Evolutionary conservation across 2,797 vertebrate genomes (phyloP).

Genomic region (Hyperoplus immaculatus): DNA sequence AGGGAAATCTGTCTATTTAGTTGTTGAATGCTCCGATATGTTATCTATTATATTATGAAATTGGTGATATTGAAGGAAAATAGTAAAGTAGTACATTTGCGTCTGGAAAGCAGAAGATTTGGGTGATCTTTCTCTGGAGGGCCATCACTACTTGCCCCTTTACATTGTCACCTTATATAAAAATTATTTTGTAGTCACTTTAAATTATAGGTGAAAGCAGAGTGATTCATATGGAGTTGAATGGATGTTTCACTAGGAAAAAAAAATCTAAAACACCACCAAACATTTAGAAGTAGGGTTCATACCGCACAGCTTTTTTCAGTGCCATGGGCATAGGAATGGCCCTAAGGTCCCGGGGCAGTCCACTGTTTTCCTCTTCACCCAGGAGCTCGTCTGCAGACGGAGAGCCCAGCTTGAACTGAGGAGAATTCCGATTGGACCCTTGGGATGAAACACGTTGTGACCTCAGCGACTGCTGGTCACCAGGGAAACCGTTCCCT

Average conservation of each 20-base stretch:
- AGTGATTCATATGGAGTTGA: neutral
- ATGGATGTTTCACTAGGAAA: neutral
- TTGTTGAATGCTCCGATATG: neutral
- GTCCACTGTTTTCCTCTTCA: constrained; percentile 27
- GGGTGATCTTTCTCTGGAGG: neutral
- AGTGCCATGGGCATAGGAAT: constrained; percentile 78
- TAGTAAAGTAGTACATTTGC: neutral
- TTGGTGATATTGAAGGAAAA: neutral
- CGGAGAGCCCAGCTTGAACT: constrained; percentile 65
- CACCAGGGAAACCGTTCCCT: constrained; percentile 42
- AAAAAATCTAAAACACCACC: neutral
- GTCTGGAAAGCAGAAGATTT: neutral
- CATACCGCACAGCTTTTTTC: constrained; percentile 83
- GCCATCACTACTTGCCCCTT: neutral
- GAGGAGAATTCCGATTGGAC: constrained; percentile 63
- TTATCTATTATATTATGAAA: neutral
- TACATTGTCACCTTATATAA: neutral
- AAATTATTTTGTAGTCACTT: neutral
- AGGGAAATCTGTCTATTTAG: neutral
- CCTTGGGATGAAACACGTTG: constrained; percentile 41
- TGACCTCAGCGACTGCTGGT: constrained; percentile 68
- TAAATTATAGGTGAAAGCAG: neutral
- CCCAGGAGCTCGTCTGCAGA: constrained; percentile 13
- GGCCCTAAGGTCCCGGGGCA: constrained; percentile 65
- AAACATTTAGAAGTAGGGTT: constrained; percentile 6